phyloP scores from a whole-genome alignment of 2,113 vertebrate genomes.

The Anarrhichthys ocellatus region DNA sequence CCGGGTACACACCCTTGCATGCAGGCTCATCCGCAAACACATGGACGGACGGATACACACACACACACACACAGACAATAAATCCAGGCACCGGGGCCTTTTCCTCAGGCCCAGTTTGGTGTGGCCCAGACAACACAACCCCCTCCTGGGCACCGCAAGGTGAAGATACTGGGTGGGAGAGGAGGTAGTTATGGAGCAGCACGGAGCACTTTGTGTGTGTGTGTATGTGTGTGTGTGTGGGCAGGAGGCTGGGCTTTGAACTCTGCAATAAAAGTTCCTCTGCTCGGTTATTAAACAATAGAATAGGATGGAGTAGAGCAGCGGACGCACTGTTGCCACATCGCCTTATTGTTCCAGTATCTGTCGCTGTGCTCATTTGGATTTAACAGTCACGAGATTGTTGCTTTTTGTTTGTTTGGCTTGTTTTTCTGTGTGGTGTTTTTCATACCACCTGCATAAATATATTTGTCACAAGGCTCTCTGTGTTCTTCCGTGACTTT shows the following conservation, averaged over 20 bases:
- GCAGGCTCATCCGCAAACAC: background rate
- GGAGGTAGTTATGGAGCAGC: slow-evolving; percentile 71
- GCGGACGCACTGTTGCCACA: background rate
- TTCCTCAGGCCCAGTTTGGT: slow-evolving; percentile 47
- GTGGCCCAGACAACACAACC: slow-evolving; percentile 56
- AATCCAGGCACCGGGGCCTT: slow-evolving; percentile 49
- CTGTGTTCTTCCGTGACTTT: background rate
- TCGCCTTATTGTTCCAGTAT: background rate
- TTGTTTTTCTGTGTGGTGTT: slow-evolving; percentile 20
- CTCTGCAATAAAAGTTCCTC: slow-evolving; percentile 56
- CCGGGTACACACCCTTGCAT: background rate
- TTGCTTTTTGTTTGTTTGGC: background rate
- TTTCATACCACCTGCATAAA: slow-evolving; percentile 13
- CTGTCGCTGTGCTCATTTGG: slow-evolving; percentile 15
- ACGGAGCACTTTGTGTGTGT: slow-evolving; percentile 29
- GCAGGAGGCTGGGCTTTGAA: slow-evolving; percentile 57
- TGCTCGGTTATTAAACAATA: slow-evolving; percentile 35
- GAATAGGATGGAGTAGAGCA: slow-evolving; percentile 18
- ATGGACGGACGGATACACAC: slow-evolving; percentile 2
- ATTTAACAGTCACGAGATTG: background rate
- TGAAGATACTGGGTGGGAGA: slow-evolving; percentile 67
- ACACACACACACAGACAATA: slow-evolving; percentile 61
- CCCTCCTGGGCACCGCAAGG: slow-evolving; percentile 68
- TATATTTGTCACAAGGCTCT: background rate
- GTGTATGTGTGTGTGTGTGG: slow-evolving; percentile 34